A percentile compares a stretch with the other conserved stretches of the same genome.
These are phyloP conservation scores for Cancer borealis DNA, from an alignment of 2,888 invertebrate species.

Conservation along the genomic window DNA sequence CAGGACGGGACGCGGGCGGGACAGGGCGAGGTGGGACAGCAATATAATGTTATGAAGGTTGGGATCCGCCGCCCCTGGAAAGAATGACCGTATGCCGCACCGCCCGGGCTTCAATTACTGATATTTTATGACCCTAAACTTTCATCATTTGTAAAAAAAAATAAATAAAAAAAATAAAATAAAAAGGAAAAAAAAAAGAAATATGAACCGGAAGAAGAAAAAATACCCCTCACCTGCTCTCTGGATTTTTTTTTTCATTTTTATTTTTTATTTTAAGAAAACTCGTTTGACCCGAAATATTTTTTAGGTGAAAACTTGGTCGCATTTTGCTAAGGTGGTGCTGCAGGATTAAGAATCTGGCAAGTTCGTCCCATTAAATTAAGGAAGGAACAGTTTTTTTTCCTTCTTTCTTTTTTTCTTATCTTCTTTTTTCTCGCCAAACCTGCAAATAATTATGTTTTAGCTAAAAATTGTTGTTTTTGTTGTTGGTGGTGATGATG, in stretches of 20 bases:
- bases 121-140: conserved; percentile 43
- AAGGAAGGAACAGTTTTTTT: neutral
- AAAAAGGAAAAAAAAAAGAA: neutral
- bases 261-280: neutral
- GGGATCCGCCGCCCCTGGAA: neutral
- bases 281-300: conserved; percentile 35
- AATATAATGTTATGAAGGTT: conserved; percentile 43
- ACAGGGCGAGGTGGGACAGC: neutral
- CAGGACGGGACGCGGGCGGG: no score
- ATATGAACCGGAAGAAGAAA: neutral
- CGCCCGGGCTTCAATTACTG: conserved; percentile 32
- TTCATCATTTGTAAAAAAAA: conserved; percentile 25
- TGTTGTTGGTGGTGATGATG: neutral
- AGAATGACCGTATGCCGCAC: conserved; percentile 41
- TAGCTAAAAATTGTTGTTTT: neutral
- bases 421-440: neutral
- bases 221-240: neutral
- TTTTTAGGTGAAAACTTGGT: conserved; percentile 4
- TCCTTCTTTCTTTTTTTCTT: neutral
- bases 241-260: neutral
- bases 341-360: conserved; percentile 21
- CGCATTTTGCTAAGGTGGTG: conserved; percentile 9
- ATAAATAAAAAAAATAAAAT: neutral
- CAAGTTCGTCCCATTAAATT: conserved; percentile 31
- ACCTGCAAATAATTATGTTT: neutral